Percentiles rank a stretch among this genome's conserved stretches.
Evolutionary conservation across 1,140 invertebrate species (phyloP).

Genomic region (Lepidurus apus): DNA sequence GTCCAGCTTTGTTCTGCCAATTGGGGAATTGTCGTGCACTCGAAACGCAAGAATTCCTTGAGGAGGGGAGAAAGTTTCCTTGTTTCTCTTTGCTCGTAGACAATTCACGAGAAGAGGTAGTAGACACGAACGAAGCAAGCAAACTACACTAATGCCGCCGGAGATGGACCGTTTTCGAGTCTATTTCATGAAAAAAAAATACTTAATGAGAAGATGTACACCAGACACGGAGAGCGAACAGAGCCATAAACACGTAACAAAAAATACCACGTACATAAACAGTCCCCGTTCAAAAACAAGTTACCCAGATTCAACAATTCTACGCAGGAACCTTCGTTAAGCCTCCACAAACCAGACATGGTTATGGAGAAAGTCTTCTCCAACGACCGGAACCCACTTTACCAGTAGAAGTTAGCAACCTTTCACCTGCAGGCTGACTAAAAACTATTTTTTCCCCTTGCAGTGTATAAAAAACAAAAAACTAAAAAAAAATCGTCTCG

Average conservation of each 20-base stretch:
- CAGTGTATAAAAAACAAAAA: not conserved
- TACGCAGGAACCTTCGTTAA: not conserved
- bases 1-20: not conserved
- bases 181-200: not conserved
- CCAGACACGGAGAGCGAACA: not conserved
- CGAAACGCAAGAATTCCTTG: not conserved
- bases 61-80: constrained; percentile 9
- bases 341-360: not conserved
- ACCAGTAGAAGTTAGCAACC: not conserved
- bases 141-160: too few species aligned
- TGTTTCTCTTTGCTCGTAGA: constrained; percentile 3
- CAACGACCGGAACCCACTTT: not conserved
- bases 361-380: not conserved
- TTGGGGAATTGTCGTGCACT: not conserved
- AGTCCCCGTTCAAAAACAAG: not conserved
- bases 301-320: not conserved
- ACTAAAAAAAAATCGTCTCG: not conserved
- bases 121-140: not conserved
- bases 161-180: not conserved
- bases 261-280: not conserved
- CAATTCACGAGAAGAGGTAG: not conserved
- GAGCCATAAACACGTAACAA: constrained; percentile 6
- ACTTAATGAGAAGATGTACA: not conserved
- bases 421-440: not conserved
- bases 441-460: not conserved